Evolutionary conservation across 2,888 invertebrate species (phyloP).

Genomic region (Athrips mouffetella): DNA sequence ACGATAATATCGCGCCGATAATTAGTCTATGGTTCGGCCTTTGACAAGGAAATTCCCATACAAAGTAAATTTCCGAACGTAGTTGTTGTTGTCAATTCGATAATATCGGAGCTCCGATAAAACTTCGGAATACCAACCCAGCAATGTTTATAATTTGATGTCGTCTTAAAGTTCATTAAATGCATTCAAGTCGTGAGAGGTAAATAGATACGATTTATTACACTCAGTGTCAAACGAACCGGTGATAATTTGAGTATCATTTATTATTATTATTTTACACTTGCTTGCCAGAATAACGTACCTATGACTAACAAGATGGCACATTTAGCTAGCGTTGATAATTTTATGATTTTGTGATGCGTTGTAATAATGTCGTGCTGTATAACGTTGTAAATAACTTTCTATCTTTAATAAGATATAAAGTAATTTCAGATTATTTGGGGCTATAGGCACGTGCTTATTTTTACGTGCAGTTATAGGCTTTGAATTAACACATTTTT

Average conservation of each 20-base stretch:
- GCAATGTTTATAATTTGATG: not conserved
- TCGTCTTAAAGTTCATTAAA: slow-evolving; percentile 6
- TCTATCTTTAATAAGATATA: not conserved
- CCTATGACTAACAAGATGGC: slow-evolving; percentile 3
- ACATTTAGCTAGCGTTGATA: slow-evolving; percentile 6
- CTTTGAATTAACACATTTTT: too few species aligned
- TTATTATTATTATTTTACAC: not conserved
- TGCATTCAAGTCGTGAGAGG: slow-evolving; percentile 48
- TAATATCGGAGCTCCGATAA: too few species aligned
- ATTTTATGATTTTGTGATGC: slow-evolving; percentile 3
- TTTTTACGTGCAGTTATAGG: too few species aligned
- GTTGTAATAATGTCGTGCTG: not conserved
- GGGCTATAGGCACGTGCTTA: slow-evolving; percentile 20
- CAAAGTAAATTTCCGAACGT: too few species aligned
- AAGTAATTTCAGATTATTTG: not conserved
- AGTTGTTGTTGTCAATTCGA: too few species aligned
- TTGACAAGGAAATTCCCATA: too few species aligned
- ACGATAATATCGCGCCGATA: too few species aligned
- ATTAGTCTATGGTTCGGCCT: too few species aligned
- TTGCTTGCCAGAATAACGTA: not conserved
- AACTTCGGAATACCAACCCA: not conserved
- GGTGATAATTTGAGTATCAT: slow-evolving; percentile 39
- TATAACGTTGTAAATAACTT: not conserved
- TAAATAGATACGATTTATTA: slow-evolving; percentile 63
- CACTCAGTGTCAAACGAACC: slow-evolving; percentile 49